Evolutionary conservation across 2,797 vertebrate genomes (phyloP), one percentile per base, ranked within the genome.

Genomic region (Poeciliopsis paucimaculata): DNA sequence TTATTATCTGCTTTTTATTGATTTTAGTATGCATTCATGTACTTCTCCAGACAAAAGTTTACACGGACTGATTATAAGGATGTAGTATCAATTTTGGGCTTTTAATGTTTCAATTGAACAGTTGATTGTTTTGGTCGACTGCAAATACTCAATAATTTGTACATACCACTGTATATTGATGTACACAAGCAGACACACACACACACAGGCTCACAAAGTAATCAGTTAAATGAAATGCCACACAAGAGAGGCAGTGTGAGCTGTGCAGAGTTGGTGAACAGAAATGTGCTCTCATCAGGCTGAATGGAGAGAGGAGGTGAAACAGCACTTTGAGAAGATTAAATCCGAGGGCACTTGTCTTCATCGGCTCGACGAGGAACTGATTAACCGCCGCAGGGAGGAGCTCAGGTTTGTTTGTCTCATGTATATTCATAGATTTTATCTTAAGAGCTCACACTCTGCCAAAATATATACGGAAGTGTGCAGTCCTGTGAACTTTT

Each of bases 241-340:
- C 34, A 73, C 66, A 66, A 73, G 23, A 46, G 74, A 23, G 80
- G n/a, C 10, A n/a, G 72, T 62, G n/a, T 49, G 39, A 26, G 28
- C 51, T 77, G 15, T 45, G 78, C 15, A 34, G 45, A 72, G 36
- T 75, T 75, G 46, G 75, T 83, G 86, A 91, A 93, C 79, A 85
- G 86, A 82, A 79, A 74, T 88, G 73, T 90, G 73, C 57, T 78
- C 71, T 89, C 84, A 77, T 18, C 92, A 99, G 98, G 98, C 96
- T 81, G 97, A 98, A 92, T 98, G 97, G 97, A 95, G 97, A 16
- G 97, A 98, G 85, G 97, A 98, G 90, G 97, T 98, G 85, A 97
- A 97, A 92, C 95, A 98, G 88, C 98, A 99, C 94, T 99, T 99
- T 83, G 98, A 99, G 95, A 99, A 99, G 95, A 99, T 99, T 92